phyloP scores from a whole-genome alignment of 2,888 invertebrate species.

The Pharmacophagus antenor region DNA sequence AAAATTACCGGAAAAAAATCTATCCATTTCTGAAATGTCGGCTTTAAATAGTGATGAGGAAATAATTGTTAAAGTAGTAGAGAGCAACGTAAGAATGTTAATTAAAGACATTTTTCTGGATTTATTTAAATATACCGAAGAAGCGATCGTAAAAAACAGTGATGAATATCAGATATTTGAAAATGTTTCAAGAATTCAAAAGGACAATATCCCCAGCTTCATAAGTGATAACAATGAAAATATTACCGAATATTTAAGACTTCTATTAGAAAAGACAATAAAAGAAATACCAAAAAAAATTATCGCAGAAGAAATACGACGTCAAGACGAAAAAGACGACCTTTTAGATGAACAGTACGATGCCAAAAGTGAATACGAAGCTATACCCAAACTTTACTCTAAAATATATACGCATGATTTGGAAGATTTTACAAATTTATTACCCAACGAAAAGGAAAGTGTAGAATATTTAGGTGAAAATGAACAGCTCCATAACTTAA shows the following conservation, averaged over 20 bases:
- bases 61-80: background rate
- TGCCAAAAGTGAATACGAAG: background rate
- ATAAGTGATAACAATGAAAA: background rate
- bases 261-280: slow-evolving; percentile 12
- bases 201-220: background rate
- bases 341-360: background rate
- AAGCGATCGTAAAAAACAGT: slow-evolving; percentile 3
- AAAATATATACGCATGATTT: background rate
- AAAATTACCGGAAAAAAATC: slow-evolving; percentile 10
- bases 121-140: slow-evolving; percentile 9
- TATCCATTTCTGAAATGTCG: background rate
- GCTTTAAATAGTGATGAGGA: background rate
- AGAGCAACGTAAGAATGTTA: slow-evolving; percentile 3
- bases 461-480: background rate
- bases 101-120: slow-evolving; percentile 7
- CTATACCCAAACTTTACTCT: background rate
- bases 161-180: background rate
- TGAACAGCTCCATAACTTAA: background rate
- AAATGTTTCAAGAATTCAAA: background rate
- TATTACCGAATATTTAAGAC: slow-evolving; percentile 7
- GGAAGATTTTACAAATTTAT: background rate
- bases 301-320: slow-evolving; percentile 1
- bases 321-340: slow-evolving; percentile 5
- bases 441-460: background rate
- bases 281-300: slow-evolving; percentile 10